These are phyloP conservation scores for Aromia moschata DNA, from an alignment of 2,888 invertebrate genomes.

Conservation along the genomic window DNA sequence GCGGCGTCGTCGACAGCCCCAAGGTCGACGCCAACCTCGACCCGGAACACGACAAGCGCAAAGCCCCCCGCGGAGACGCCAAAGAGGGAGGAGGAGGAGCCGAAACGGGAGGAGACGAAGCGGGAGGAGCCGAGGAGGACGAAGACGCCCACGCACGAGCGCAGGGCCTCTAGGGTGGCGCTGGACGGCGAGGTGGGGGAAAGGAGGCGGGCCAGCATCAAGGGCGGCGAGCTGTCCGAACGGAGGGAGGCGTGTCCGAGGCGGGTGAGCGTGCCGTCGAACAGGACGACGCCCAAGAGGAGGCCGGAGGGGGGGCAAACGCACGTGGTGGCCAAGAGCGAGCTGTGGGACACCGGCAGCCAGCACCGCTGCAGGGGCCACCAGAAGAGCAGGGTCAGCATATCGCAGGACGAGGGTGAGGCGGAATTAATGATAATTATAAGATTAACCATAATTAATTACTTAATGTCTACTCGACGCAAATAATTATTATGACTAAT, in stretches of 20 bases:
- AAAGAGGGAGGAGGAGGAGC: too few species aligned
- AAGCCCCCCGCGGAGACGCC: too few species aligned
- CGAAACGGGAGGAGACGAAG: slow-evolving; percentile 31
- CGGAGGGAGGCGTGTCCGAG: slow-evolving; percentile 49
- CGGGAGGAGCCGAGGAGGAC: slow-evolving; percentile 30
- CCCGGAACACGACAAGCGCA: slow-evolving; percentile 39
- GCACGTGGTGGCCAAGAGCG: slow-evolving; percentile 62
- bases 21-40: slow-evolving; percentile 47
- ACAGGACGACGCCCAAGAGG: slow-evolving; percentile 62
- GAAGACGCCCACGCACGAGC: slow-evolving; percentile 50
- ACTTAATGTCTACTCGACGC: too few species aligned
- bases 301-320: slow-evolving; percentile 62
- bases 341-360: slow-evolving; percentile 63
- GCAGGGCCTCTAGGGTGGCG: slow-evolving; percentile 34
- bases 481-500: neutral
- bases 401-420: slow-evolving; percentile 57
- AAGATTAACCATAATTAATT: too few species aligned
- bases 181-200: slow-evolving; percentile 57
- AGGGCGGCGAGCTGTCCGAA: slow-evolving; percentile 52
- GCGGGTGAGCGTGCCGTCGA: slow-evolving; percentile 55
- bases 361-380: slow-evolving; percentile 60
- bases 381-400: slow-evolving; percentile 55
- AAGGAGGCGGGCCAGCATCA: slow-evolving; percentile 52
- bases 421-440: too few species aligned
- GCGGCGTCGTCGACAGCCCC: slow-evolving; percentile 33